phyloP scores from a whole-genome alignment of 2,888 invertebrate species.

The Cosmopolites sordidus region DNA sequence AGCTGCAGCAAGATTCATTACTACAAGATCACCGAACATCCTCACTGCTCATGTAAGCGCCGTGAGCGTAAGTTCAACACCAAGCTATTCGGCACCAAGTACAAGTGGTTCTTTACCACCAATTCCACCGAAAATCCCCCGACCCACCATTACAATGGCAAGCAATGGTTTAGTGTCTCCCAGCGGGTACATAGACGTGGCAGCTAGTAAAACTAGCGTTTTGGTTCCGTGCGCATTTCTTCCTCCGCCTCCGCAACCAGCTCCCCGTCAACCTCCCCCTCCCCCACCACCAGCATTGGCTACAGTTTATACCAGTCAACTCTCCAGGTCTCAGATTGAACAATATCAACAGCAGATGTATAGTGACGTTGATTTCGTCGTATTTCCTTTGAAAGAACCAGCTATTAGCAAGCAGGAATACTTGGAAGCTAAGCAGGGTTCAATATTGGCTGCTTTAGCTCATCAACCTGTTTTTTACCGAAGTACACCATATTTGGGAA shows the following conservation, averaged over 20 bases:
- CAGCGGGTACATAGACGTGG: not conserved
- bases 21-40: slow-evolving; percentile 71
- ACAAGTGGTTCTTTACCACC: slow-evolving; percentile 47
- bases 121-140: slow-evolving; percentile 50
- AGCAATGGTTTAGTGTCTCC: slow-evolving; percentile 38
- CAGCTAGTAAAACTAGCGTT: slow-evolving; percentile 42
- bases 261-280: slow-evolving; percentile 54
- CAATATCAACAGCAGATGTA: slow-evolving; percentile 86
- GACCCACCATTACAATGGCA: slow-evolving; percentile 47
- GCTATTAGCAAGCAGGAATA: slow-evolving; percentile 88
- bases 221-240: slow-evolving; percentile 51
- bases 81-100: slow-evolving; percentile 54
- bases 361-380: slow-evolving; percentile 88
- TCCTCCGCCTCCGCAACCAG: slow-evolving; percentile 54
- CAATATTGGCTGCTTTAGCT: slow-evolving; percentile 61
- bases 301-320: slow-evolving; percentile 65
- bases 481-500: slow-evolving; percentile 76
- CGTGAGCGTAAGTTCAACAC: slow-evolving; percentile 60
- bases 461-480: slow-evolving; percentile 71
- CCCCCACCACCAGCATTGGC: slow-evolving; percentile 59
- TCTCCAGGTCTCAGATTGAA: slow-evolving; percentile 73
- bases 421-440: slow-evolving; percentile 80
- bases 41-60: slow-evolving; percentile 72
- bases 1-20: slow-evolving; percentile 71
- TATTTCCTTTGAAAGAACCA: slow-evolving; percentile 86